Conservation (phyloP, 2,113 vertebrate species). For the Poecile atricapillus region DNA sequence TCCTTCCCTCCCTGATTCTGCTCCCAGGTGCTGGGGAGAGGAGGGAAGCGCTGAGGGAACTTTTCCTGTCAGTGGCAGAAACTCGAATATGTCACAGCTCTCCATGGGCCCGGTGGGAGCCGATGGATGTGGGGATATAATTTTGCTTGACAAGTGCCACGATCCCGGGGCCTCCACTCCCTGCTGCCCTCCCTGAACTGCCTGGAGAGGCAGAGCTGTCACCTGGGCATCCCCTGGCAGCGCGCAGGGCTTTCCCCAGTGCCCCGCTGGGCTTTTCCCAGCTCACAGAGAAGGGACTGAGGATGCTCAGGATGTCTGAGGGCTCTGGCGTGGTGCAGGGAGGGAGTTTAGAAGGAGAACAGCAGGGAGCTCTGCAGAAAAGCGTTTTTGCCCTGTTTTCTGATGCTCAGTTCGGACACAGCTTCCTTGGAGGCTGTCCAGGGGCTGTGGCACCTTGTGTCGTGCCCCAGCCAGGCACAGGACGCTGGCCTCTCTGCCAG, state of each 20-base stretch:
- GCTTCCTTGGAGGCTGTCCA: fast-evolving
- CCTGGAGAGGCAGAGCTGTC: neutral
- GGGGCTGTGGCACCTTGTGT: neutral
- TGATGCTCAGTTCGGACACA: fast-evolving
- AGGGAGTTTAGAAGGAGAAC: neutral
- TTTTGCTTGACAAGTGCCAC: neutral
- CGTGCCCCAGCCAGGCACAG: fast-evolving
- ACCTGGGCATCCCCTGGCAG: neutral
- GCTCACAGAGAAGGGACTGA: neutral
- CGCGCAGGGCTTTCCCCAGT: neutral
- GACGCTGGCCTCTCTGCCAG: neutral
- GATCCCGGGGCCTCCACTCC: neutral
- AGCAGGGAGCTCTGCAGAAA: neutral
- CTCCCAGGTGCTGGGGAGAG: fast-evolving
- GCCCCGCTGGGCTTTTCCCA: neutral
- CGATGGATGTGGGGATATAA: neutral
- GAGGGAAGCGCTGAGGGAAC: neutral
- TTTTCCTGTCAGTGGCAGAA: neutral
- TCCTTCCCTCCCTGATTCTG: too few species aligned
- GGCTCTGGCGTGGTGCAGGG: fast-evolving
- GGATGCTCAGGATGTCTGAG: neutral
- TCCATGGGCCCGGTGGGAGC: fast-evolving
- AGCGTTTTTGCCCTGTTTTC: fast-evolving
- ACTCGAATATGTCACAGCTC: neutral
- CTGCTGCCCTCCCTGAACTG: neutral